These are phyloP conservation scores for Delphinus delphis DNA, from an alignment of 2,113 vertebrate genomes.

Conservation along the genomic window DNA sequence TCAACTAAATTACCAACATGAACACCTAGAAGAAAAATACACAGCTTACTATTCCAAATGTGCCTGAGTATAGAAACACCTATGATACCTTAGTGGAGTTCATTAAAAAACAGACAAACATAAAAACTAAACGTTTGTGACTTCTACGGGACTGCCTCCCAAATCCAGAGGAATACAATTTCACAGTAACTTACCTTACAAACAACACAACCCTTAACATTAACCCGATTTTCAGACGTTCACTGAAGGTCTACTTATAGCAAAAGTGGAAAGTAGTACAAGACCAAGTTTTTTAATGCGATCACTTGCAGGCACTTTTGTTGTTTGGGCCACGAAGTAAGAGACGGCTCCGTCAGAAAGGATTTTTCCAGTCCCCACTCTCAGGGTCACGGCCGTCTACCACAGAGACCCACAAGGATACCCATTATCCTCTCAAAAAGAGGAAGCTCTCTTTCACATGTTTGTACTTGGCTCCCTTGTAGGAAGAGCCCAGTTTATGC, in stretches of 20 bases:
- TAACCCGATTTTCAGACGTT: neutral
- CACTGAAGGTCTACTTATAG: neutral
- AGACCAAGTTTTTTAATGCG: neutral
- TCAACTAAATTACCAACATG: neutral
- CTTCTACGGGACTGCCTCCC: neutral
- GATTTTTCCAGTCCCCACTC: conserved; percentile 69
- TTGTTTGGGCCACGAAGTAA: conserved; percentile 58
- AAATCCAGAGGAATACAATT: neutral
- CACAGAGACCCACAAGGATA: conserved; percentile 75
- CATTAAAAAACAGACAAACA: neutral
- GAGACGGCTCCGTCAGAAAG: conserved; percentile 66
- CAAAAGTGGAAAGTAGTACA: neutral
- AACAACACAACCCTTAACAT: neutral
- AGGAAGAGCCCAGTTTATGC: conserved; percentile 52
- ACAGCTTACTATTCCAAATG: neutral
- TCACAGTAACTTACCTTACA: neutral
- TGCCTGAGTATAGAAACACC: neutral
- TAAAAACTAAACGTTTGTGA: neutral
- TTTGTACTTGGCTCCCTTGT: conserved; percentile 76
- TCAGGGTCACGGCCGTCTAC: conserved; percentile 77
- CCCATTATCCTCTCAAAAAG: conserved; percentile 68
- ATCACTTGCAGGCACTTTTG: conserved; percentile 14
- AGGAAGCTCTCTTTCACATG: conserved; percentile 74
- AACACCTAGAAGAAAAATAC: neutral
- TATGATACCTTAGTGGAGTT: neutral